Conservation (phyloP, 2,888 invertebrate species). For the Liposcelis brunnea region DNA sequence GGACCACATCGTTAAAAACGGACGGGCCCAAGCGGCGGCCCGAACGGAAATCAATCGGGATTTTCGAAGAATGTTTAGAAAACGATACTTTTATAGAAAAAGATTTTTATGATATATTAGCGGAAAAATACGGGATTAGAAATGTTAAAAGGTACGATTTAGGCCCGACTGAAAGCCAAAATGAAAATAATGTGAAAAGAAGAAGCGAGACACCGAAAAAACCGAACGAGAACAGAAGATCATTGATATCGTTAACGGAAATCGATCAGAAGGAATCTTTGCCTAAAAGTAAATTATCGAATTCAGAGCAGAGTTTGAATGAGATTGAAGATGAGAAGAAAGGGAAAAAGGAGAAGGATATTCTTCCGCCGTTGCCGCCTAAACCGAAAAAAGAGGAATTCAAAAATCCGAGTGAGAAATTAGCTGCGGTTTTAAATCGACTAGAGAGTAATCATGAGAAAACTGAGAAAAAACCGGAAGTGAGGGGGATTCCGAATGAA, state of each 20-base stretch:
- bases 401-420: slow-evolving; percentile 5
- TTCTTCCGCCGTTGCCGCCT: not conserved
- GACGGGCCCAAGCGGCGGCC: too few species aligned
- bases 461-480: not conserved
- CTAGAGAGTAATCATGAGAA: not conserved
- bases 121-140: slow-evolving; percentile 2
- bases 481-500: slow-evolving; percentile 1
- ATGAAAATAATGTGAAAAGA: too few species aligned
- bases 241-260: not conserved
- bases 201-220: too few species aligned
- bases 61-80: too few species aligned
- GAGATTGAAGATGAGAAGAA: too few species aligned
- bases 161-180: too few species aligned
- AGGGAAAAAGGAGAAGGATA: too few species aligned
- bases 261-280: not conserved
- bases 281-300: not conserved
- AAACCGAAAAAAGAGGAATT: not conserved
- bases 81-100: not conserved
- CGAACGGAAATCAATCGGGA: too few species aligned
- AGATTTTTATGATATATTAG: slow-evolving; percentile 7
- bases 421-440: slow-evolving; percentile 4
- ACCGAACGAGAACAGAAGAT: not conserved
- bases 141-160: slow-evolving; percentile 4
- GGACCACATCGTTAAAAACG: too few species aligned
- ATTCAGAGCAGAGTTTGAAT: not conserved